Percentiles rank a stretch among this genome's conserved stretches.
Conservation (phyloP, 2,113 vertebrate genomes). For the Erythrolamprus reginae region DNA sequence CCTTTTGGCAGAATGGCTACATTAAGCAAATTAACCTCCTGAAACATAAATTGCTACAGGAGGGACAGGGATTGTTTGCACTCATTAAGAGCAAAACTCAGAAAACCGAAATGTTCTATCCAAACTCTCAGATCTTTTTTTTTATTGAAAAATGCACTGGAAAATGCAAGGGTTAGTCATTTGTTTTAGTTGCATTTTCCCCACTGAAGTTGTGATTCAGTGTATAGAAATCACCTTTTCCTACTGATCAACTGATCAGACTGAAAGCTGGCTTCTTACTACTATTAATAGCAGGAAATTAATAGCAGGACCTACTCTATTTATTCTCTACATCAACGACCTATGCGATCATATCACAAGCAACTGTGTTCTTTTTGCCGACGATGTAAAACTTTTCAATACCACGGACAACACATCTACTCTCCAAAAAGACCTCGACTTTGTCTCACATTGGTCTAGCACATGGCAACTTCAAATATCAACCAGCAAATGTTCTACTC, state of each 20-base stretch:
- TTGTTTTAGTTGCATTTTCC: neutral
- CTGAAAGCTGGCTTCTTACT: neutral
- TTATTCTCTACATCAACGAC: too few relatives aligned
- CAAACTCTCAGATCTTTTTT: neutral
- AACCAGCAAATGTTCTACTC: too few relatives aligned
- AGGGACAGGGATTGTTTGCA: neutral
- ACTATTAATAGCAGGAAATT: neutral
- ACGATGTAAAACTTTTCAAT: too few relatives aligned
- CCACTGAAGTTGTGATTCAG: neutral
- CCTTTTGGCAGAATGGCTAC: constrained; percentile 39
- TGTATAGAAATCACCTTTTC: neutral
- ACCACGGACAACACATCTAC: too few relatives aligned
- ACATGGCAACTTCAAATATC: too few relatives aligned
- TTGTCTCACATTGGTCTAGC: too few relatives aligned
- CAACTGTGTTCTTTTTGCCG: too few relatives aligned
- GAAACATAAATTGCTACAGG: constrained; percentile 9
- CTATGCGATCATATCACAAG: too few relatives aligned
- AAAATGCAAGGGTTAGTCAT: neutral
- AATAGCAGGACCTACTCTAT: too few relatives aligned
- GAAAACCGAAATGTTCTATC: neutral
- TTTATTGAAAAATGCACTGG: neutral
- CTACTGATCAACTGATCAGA: neutral
- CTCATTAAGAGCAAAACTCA: constrained; percentile 5
- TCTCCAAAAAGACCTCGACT: too few relatives aligned
- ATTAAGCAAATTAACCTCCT: constrained; percentile 42